These are phyloP conservation scores for Eulemur rubriventer DNA, from an alignment of 2,797 vertebrate species.

Conservation along the genomic window DNA sequence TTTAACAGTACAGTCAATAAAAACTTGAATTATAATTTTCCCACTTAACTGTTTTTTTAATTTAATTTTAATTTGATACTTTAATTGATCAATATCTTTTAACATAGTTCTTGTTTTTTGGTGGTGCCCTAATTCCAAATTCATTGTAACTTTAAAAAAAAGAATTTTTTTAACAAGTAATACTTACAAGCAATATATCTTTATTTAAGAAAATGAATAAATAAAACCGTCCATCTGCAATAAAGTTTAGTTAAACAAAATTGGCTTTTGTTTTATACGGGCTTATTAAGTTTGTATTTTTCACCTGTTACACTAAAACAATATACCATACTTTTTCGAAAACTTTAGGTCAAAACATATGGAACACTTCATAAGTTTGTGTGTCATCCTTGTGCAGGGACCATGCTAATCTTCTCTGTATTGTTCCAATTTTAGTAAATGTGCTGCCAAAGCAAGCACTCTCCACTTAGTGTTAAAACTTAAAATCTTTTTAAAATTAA, in stretches of 20 bases:
- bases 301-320: not conserved
- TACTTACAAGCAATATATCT: not conserved
- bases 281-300: not conserved
- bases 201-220: not conserved
- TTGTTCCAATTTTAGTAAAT: not conserved
- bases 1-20: conserved; percentile 61
- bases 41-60: conserved; percentile 26
- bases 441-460: not conserved
- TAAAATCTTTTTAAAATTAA: conserved; percentile 71
- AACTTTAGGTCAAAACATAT: not conserved
- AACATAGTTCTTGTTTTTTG: not conserved
- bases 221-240: not conserved
- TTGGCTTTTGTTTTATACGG: not conserved
- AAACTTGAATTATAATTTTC: conserved; percentile 65
- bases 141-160: not conserved
- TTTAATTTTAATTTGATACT: not conserved
- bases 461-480: conserved; percentile 52
- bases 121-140: not conserved
- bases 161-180: not conserved
- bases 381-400: not conserved
- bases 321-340: not conserved
- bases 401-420: too few relatives aligned
- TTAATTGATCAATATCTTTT: not conserved
- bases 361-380: not conserved
- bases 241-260: not conserved